These are phyloP conservation scores for Polypterus senegalus DNA, from an alignment of 2,113 vertebrate species.

Conservation along the genomic window DNA sequence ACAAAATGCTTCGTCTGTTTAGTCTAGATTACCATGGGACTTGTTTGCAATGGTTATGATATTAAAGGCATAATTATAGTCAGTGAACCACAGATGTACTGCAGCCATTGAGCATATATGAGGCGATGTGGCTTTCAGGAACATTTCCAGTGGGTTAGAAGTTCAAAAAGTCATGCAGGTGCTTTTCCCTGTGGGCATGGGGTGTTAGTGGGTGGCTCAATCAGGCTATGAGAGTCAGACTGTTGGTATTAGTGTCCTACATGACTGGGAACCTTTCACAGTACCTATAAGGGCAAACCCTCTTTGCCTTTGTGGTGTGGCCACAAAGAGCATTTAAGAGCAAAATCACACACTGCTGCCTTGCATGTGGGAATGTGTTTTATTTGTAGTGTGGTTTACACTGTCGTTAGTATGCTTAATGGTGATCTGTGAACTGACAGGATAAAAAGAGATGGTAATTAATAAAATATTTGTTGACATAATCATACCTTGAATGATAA, in stretches of 20 bases:
- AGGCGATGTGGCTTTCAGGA: conserved; percentile 38
- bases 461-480: neutral
- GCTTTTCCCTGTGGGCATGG: neutral
- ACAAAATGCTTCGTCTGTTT: conserved; percentile 34
- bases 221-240: conserved; percentile 8
- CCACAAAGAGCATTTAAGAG: neutral
- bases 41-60: conserved; percentile 42
- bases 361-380: neutral
- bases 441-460: too few species aligned
- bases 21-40: conserved; percentile 33
- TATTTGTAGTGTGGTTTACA: neutral
- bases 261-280: neutral
- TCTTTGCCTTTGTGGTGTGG: neutral
- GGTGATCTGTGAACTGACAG: neutral
- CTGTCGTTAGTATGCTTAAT: neutral
- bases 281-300: neutral
- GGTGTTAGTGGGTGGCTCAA: too few species aligned
- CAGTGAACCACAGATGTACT: conserved; percentile 45
- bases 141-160: conserved; percentile 38
- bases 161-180: conserved; percentile 42
- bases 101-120: conserved; percentile 34
- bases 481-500: neutral
- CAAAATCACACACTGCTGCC: neutral
- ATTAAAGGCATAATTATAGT: conserved; percentile 49
- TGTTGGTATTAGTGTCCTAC: conserved; percentile 24